Conservation (phyloP, 2,797 vertebrate genomes). For the Halcyon badia region DNA sequence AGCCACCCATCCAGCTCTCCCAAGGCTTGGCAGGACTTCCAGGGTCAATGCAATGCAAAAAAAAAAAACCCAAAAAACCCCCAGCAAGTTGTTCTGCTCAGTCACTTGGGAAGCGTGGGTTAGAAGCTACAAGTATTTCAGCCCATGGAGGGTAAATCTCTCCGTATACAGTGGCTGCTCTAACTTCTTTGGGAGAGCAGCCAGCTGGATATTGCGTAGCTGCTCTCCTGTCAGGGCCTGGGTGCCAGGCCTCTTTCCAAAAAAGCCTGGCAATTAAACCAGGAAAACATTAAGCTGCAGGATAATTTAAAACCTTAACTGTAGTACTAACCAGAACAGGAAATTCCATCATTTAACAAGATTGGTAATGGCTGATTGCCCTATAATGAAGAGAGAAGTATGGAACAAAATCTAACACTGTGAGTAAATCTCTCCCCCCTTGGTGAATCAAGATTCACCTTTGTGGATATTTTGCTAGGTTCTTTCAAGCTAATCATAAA, state of each 20-base stretch:
- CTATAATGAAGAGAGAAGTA: neutral
- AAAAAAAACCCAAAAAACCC: neutral
- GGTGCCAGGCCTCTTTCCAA: conserved; percentile 41
- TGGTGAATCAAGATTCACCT: neutral
- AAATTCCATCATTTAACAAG: conserved; percentile 43
- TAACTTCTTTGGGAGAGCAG: conserved; percentile 29
- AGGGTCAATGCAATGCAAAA: neutral
- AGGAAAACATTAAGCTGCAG: conserved; percentile 9
- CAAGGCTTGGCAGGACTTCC: conserved; percentile 47
- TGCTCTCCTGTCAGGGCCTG: conserved; percentile 51
- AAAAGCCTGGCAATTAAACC: conserved; percentile 53
- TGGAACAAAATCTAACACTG: neutral
- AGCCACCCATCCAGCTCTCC: conserved; percentile 37
- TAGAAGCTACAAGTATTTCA: conserved; percentile 8
- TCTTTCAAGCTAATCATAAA: neutral
- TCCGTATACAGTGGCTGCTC: neutral
- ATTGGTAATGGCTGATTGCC: neutral
- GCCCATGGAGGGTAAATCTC: conserved; percentile 35
- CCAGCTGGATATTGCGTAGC: conserved; percentile 45
- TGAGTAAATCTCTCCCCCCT: neutral
- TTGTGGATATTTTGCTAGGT: neutral
- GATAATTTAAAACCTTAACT: conserved; percentile 48
- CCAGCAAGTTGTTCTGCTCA: neutral
- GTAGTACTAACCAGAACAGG: conserved; percentile 43
- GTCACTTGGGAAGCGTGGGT: neutral